phyloP scores from a whole-genome alignment of 2,113 vertebrate species.

The Mastomys coucha region DNA sequence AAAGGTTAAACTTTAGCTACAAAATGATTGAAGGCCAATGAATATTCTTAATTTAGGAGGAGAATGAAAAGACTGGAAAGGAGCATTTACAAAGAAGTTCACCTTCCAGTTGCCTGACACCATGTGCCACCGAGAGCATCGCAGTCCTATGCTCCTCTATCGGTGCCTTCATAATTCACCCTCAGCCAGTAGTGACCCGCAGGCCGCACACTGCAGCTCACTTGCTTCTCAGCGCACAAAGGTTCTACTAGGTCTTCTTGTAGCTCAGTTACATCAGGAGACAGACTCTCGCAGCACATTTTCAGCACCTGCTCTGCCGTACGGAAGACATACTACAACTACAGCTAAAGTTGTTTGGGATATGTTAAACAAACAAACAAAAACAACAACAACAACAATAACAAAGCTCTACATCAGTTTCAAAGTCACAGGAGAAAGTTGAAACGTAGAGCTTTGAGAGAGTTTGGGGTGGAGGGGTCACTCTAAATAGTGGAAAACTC shows the following conservation, averaged over 20 bases:
- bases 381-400: background rate
- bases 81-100: slow-evolving; percentile 25
- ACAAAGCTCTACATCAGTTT: slow-evolving; percentile 19
- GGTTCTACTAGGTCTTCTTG: background rate
- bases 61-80: background rate
- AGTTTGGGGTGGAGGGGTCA: background rate
- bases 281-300: background rate
- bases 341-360: slow-evolving; percentile 11
- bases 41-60: slow-evolving; percentile 10
- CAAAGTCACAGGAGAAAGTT: slow-evolving; percentile 68
- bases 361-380: background rate
- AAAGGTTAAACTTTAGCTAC: slow-evolving; percentile 36
- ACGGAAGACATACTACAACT: background rate
- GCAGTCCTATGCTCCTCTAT: background rate
- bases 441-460: background rate
- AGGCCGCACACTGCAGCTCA: background rate
- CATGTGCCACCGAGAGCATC: background rate
- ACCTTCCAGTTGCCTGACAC: background rate
- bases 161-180: background rate
- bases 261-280: background rate
- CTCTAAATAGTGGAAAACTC: slow-evolving; percentile 57
- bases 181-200: background rate
- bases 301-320: background rate
- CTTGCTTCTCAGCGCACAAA: background rate
- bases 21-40: slow-evolving; percentile 20